These are phyloP conservation scores for Albula glossodonta DNA, from an alignment of 2,113 vertebrate species.

Conservation along the genomic window DNA sequence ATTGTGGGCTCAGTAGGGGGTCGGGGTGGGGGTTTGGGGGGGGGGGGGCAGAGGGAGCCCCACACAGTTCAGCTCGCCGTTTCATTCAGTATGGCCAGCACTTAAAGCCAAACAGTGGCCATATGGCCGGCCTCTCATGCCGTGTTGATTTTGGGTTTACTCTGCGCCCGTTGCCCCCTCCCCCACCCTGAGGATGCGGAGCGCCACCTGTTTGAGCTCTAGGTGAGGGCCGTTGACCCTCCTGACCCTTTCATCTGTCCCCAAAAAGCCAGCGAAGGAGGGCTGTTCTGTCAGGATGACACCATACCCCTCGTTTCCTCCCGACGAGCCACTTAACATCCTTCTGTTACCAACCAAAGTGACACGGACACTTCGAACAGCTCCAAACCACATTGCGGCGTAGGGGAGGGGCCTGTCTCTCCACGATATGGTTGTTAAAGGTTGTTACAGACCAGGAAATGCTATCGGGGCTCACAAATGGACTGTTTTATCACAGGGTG, in stretches of 20 bases:
- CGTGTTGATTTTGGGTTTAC: conserved; percentile 64
- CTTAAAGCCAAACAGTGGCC: conserved; percentile 56
- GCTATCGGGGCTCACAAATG: not conserved
- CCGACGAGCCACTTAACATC: not conserved
- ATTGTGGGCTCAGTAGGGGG: not conserved
- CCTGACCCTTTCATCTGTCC: conserved; percentile 16
- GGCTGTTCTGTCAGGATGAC: not conserved
- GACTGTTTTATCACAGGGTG: not conserved
- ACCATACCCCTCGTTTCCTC: too few relatives aligned
- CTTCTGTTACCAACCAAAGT: not conserved
- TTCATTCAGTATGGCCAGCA: conserved; percentile 48
- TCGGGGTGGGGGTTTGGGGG: too few relatives aligned
- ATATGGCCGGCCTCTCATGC: conserved; percentile 68
- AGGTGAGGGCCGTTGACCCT: conserved; percentile 56
- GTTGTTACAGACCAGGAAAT: not conserved
- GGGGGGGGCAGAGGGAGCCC: conserved; percentile 40
- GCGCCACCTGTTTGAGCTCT: conserved; percentile 74
- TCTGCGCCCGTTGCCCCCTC: conserved; percentile 24
- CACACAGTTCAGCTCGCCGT: conserved; percentile 51
- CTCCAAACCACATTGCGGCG: not conserved
- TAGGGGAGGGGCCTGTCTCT: not conserved
- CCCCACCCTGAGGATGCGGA: conserved; percentile 55
- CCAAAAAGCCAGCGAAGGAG: not conserved
- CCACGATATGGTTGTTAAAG: not conserved
- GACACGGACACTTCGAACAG: not conserved